These are phyloP conservation scores for Halictus rubicundus DNA, from an alignment of 1,140 invertebrate species.

Conservation along the genomic window DNA sequence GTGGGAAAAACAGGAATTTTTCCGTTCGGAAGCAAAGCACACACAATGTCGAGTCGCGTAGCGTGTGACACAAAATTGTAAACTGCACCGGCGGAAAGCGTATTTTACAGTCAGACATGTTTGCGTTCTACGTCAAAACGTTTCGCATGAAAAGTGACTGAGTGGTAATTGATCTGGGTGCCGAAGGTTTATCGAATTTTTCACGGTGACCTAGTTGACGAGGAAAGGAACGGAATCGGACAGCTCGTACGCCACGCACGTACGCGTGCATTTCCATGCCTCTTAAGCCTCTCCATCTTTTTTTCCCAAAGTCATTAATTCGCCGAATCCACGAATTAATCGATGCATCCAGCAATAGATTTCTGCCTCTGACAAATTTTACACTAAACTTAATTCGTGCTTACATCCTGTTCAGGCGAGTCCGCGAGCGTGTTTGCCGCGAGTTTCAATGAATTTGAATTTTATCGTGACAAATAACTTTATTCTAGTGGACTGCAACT, in stretches of 20 bases:
- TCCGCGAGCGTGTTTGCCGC: too few species aligned
- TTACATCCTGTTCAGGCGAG: too few species aligned
- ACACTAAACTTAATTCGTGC: too few species aligned
- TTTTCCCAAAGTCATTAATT: background rate
- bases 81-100: background rate
- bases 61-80: background rate
- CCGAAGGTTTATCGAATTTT: slow-evolving; percentile 44
- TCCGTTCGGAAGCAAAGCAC: background rate
- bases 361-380: too few species aligned
- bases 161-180: slow-evolving; percentile 42
- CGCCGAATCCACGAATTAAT: background rate
- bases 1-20: background rate
- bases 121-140: slow-evolving; percentile 16
- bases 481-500: too few species aligned
- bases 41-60: background rate
- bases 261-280: background rate
- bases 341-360: too few species aligned
- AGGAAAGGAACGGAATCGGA: background rate
- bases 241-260: too few species aligned
- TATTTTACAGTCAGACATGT: slow-evolving; percentile 4
- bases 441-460: too few species aligned
- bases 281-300: background rate
- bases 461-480: too few species aligned
- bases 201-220: background rate
- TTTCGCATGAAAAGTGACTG: slow-evolving; percentile 2